Percentiles rank a stretch among this genome's conserved stretches.
phyloP scores from a whole-genome alignment of 2,113 vertebrate species.

The Bucco capensis region DNA sequence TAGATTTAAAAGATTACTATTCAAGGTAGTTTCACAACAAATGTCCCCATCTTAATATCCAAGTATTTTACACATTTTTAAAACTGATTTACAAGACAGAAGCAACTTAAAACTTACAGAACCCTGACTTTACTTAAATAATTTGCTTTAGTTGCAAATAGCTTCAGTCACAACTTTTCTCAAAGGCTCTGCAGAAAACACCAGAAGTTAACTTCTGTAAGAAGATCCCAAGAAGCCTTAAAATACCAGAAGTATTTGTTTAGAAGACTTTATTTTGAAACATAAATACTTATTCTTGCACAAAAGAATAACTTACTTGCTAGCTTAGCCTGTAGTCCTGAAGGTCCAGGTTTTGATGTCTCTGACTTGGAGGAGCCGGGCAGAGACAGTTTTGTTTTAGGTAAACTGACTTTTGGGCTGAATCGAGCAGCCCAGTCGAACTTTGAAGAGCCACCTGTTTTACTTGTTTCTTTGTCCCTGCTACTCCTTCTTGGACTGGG shows the following conservation, averaged over 20 bases:
- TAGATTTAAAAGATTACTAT: not conserved
- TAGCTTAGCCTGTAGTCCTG: constrained; percentile 98
- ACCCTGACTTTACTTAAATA: not conserved
- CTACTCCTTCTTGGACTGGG: constrained; percentile 96
- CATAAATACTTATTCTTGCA: not conserved
- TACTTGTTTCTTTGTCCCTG: constrained; percentile 94
- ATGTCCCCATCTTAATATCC: not conserved
- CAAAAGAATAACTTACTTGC: constrained; percentile 86
- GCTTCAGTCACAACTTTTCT: not conserved
- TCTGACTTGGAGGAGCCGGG: constrained; percentile 97
- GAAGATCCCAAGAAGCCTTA: not conserved
- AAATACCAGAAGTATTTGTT: not conserved
- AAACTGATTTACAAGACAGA: not conserved
- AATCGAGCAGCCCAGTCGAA: constrained; percentile 99
- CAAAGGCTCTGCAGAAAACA: not conserved
- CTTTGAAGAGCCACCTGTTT: constrained; percentile 93
- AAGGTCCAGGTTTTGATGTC: constrained; percentile 97
- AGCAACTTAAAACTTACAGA: not conserved
- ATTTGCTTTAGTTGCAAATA: not conserved
- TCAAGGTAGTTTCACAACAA: not conserved
- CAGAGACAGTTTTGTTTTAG: constrained; percentile 98
- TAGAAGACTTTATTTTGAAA: not conserved
- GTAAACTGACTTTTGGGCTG: constrained; percentile 97
- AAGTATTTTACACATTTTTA: not conserved
- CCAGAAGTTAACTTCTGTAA: not conserved